Base-by-base conservation (phyloP, 2,797 vertebrate species). In the Zalophus californianus region DNA sequence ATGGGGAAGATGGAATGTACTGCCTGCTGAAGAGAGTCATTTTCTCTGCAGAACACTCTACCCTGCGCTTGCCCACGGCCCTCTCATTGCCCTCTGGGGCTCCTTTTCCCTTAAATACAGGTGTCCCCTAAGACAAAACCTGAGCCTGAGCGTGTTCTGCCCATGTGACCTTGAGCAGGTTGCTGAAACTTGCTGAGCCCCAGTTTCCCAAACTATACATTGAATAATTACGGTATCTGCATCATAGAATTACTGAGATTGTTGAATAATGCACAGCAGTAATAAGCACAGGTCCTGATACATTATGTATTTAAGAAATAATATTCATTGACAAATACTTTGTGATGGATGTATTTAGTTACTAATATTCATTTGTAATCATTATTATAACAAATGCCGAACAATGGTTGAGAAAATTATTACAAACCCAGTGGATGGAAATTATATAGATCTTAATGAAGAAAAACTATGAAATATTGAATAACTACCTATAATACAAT, bases 391-490 rank as follows among this genome's bases (percentile, higher is more conserved):
- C 41, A 89, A 72, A 73, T 50, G 6, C 23, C 21, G 8, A 89
- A 35, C 9, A 54, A 35, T 56, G 21, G 18, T 41, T 87, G 60
- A 85, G 72, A 58, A 54, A 52, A 73, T 90, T 80, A 48, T 58
- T 60, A 62, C 70, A 83, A 86, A 38, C 32, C 41, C 62, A 87
- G 41, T 80, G 77, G 77, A 54, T 88, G 16, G 21, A 86, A 84
- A 73, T 86, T 78, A 29, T 41, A 6, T 78, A 72, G 29, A 20
- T 92, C 32, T 88, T 90, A 85, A 77, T 83, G 83, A 90, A 94
- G 79, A 86, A 91, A 94, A 35, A 32, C n/a, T 58, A 21, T 68
- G 38, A 86, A 96, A 72, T 68, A 44, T 48, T 95, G 48, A 88
- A 41, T 56, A 16, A 68, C 41, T 50, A n/a, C 29, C 82, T 80